Percentiles rank a stretch among this genome's conserved stretches.
These are phyloP conservation scores for Aphis craccivora DNA, from an alignment of 1,140 invertebrate species.

Conservation along the genomic window DNA sequence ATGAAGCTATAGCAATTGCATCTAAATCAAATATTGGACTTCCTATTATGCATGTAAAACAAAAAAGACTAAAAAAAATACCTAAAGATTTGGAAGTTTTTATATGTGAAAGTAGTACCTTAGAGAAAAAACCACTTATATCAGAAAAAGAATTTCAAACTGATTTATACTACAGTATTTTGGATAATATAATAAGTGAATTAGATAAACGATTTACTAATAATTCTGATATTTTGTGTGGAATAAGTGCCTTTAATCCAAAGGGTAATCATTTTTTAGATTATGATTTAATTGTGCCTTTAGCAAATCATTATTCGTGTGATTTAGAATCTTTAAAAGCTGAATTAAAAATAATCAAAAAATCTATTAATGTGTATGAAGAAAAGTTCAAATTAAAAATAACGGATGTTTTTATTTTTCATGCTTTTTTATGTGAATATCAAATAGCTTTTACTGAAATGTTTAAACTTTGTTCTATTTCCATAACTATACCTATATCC, in stretches of 20 bases:
- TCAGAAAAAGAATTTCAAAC: conserved; percentile 10
- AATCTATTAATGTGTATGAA: too few relatives aligned
- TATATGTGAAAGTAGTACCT: conserved; percentile 16
- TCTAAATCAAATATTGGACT: background rate
- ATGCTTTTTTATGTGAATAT: too few relatives aligned
- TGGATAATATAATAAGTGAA: background rate
- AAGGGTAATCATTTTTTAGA: too few relatives aligned
- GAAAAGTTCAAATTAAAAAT: too few relatives aligned
- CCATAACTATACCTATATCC: too few relatives aligned
- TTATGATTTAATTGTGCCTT: too few relatives aligned
- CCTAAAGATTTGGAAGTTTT: background rate
- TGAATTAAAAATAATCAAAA: too few relatives aligned
- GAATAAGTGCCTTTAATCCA: background rate
- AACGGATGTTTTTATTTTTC: too few relatives aligned
- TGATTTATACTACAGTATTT: background rate
- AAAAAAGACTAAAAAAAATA: conserved; percentile 17
- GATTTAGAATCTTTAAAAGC: too few relatives aligned
- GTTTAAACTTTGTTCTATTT: too few relatives aligned
- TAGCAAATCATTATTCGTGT: too few relatives aligned
- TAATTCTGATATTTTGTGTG: background rate
- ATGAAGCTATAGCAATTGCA: background rate
- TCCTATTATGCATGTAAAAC: background rate
- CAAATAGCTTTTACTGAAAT: too few relatives aligned
- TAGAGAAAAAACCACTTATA: background rate
- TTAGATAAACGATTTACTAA: background rate